Conservation (phyloP, 2,888 invertebrate genomes). For the Eudemis profundana region DNA sequence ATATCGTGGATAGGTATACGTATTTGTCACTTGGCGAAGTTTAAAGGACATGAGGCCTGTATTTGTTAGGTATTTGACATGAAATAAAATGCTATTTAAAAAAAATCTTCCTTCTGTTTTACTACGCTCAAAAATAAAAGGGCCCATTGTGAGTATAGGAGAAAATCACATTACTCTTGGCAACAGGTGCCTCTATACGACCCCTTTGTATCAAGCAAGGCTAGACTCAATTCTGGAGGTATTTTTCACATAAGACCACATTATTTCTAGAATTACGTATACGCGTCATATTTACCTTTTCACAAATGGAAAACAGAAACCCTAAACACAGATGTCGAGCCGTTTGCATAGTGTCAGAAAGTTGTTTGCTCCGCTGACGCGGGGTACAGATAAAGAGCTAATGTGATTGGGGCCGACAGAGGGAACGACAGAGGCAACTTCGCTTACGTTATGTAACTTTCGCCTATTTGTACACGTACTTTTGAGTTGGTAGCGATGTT, state of each 20-base stretch:
- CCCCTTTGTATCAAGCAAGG: too few species aligned
- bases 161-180: too few species aligned
- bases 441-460: constrained; percentile 26
- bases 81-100: too few species aligned
- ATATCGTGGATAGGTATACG: too few species aligned
- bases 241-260: not conserved
- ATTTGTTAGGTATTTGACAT: too few species aligned
- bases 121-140: too few species aligned
- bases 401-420: constrained; percentile 44
- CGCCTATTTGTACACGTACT: constrained; percentile 19
- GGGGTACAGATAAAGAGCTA: constrained; percentile 44
- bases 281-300: constrained; percentile 2
- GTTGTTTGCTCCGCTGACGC: constrained; percentile 39
- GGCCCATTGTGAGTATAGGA: too few species aligned
- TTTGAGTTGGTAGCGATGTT: constrained; percentile 25
- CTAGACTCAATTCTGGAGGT: too few species aligned
- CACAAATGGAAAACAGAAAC: constrained; percentile 13
- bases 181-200: too few species aligned
- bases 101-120: too few species aligned
- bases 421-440: constrained; percentile 22
- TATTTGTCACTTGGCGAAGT: too few species aligned
- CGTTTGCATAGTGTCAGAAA: constrained; percentile 39
- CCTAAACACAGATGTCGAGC: constrained; percentile 27
- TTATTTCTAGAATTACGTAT: not conserved
- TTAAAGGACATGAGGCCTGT: too few species aligned